A percentile compares a stretch with the other conserved stretches of the same genome.
These are phyloP conservation scores for Apotomis turbidana DNA, from an alignment of 2,888 invertebrate genomes.

Conservation along the genomic window DNA sequence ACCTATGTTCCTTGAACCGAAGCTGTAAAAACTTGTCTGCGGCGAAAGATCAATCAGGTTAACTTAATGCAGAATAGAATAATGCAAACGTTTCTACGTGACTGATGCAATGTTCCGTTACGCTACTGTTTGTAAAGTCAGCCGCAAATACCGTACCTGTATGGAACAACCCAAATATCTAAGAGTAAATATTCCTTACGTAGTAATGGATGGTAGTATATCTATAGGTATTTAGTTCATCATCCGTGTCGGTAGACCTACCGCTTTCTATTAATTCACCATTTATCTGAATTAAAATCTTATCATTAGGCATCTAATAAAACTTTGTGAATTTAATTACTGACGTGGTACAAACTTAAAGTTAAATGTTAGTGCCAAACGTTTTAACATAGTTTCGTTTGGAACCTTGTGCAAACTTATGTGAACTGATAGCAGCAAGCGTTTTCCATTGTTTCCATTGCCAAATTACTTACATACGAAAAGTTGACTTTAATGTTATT, in stretches of 20 bases:
- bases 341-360: constrained; percentile 2
- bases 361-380: constrained; percentile 6
- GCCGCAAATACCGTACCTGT: too few species aligned
- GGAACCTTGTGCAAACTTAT: constrained; percentile 1
- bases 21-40: not conserved
- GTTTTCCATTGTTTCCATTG: not conserved
- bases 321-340: constrained; percentile 29
- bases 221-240: not conserved
- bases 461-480: not conserved
- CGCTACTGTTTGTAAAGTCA: too few species aligned
- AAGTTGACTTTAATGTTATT: constrained; percentile 46
- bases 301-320: constrained; percentile 42
- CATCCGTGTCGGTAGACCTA: not conserved
- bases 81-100: constrained; percentile 20
- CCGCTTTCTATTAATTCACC: not conserved
- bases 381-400: constrained; percentile 3
- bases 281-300: constrained; percentile 47
- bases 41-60: not conserved
- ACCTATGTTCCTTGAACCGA: too few species aligned
- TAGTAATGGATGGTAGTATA: not conserved
- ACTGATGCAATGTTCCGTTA: not conserved
- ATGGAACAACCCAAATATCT: too few species aligned
- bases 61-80: constrained; percentile 5
- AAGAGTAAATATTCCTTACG: too few species aligned
- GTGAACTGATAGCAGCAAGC: not conserved